Percentiles rank a stretch among this genome's conserved stretches.
Evolutionary conservation across 2,888 invertebrate species (phyloP).

Genomic region (Drosophila hawaiiensis): DNA sequence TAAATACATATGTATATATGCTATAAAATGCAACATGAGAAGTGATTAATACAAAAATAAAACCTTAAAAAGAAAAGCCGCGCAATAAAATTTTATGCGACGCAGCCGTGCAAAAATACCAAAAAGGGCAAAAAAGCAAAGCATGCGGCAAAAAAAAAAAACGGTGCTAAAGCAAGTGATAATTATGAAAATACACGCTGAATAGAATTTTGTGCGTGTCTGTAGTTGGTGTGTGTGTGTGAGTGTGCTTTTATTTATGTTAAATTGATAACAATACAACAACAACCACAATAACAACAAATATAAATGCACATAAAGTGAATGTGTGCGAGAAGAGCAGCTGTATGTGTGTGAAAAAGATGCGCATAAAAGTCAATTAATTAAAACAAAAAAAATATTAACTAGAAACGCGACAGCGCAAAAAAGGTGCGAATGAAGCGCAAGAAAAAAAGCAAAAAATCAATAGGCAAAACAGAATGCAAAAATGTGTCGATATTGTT

Average conservation of each 20-base stretch:
- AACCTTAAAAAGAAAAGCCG: conserved; percentile 8
- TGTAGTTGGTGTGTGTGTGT: neutral
- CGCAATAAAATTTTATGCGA: conserved; percentile 29
- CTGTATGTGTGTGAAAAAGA: conserved; percentile 45
- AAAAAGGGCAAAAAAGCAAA: conserved; percentile 30
- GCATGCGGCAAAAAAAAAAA: conserved; percentile 19
- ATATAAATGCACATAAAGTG: conserved; percentile 10
- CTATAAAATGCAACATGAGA: conserved; percentile 6
- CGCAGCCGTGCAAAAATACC: conserved; percentile 50
- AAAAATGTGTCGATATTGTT: conserved; percentile 68
- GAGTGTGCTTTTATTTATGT: conserved; percentile 30
- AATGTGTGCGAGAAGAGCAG: conserved; percentile 26
- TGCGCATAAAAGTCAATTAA: conserved; percentile 76
- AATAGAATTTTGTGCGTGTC: conserved; percentile 15
- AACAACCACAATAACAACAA: conserved; percentile 25
- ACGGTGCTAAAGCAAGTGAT: conserved; percentile 39
- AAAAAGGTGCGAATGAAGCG: conserved; percentile 78
- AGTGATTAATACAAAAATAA: neutral
- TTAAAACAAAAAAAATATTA: conserved; percentile 59
- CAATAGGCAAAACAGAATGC: conserved; percentile 68
- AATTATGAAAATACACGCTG: conserved; percentile 38
- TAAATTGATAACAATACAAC: conserved; percentile 75
- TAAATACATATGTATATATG: conserved; percentile 3
- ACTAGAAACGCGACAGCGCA: conserved; percentile 36
- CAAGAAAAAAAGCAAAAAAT: conserved; percentile 74